Evolutionary conservation across 2,888 invertebrate species (phyloP).

Genomic region (Oscheius sp.): DNA sequence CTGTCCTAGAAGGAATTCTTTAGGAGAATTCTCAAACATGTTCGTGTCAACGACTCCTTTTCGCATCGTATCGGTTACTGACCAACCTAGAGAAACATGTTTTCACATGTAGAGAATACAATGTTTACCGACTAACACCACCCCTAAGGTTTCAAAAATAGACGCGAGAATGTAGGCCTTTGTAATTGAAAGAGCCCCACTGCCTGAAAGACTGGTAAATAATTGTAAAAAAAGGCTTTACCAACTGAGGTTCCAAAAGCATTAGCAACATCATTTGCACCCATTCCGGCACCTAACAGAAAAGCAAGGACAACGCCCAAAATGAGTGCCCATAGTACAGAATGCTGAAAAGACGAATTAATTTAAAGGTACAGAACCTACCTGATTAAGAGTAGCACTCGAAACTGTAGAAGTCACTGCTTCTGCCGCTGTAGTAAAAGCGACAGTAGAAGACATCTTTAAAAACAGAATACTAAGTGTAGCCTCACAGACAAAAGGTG

Average conservation of each 20-base stretch:
- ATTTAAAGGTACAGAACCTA: not conserved
- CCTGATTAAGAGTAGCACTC: conserved; percentile 23
- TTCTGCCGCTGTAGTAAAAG: conserved; percentile 6
- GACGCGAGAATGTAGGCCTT: conserved; percentile 95
- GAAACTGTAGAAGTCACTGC: not conserved
- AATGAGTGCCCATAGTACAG: conserved; percentile 84
- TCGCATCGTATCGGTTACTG: conserved; percentile 95
- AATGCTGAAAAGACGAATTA: conserved; percentile 7
- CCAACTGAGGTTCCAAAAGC: conserved; percentile 85
- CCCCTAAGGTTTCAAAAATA: conserved; percentile 93
- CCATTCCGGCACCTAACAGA: conserved; percentile 93
- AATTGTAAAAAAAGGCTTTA: not conserved
- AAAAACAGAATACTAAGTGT: not conserved
- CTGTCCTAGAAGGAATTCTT: conserved; percentile 88
- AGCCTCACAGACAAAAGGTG: too few species aligned
- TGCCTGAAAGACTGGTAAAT: conserved; percentile 15
- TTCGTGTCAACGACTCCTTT: conserved; percentile 92
- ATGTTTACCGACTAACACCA: conserved; percentile 88
- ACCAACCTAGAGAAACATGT: conserved; percentile 79
- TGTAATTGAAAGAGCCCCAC: conserved; percentile 79
- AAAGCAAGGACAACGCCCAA: conserved; percentile 93
- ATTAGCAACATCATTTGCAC: conserved; percentile 98
- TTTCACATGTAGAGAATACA: too few species aligned
- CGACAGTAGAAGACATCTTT: conserved; percentile 10
- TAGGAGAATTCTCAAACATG: conserved; percentile 85